phyloP scores from a whole-genome alignment of 2,797 vertebrate genomes.

The Gambusia yucatana region DNA sequence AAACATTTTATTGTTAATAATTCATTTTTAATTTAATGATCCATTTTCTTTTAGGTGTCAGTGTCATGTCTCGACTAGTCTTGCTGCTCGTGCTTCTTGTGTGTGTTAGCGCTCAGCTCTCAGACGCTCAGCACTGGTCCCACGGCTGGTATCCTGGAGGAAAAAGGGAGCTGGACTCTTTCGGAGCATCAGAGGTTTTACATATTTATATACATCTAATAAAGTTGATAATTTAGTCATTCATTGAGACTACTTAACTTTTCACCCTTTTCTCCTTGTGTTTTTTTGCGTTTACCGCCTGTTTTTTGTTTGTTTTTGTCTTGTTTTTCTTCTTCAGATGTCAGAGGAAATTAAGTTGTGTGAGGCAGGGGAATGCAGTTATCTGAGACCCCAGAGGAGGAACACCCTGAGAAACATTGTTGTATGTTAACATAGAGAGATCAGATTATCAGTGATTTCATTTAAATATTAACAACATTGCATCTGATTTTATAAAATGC shows the following conservation, averaged over 20 bases:
- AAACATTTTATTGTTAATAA: background rate
- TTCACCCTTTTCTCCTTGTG: background rate
- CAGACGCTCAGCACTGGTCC: constrained; percentile 88
- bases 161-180: constrained; percentile 82
- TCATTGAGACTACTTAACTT: constrained; percentile 2
- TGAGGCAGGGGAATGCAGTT: constrained; percentile 84
- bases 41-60: constrained; percentile 27
- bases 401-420: constrained; percentile 79
- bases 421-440: constrained; percentile 70
- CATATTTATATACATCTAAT: too few species aligned
- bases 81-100: constrained; percentile 81
- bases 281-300: background rate
- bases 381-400: constrained; percentile 81
- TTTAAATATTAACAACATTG: background rate
- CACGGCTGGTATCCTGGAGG: constrained; percentile 91
- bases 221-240: constrained; percentile 11
- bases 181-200: constrained; percentile 77
- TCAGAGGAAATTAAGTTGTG: constrained; percentile 87
- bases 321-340: constrained; percentile 69
- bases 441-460: background rate
- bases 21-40: background rate
- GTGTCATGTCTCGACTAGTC: constrained; percentile 79
- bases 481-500: background rate
- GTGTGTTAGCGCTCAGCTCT: constrained; percentile 74
- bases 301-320: background rate